phyloP scores from a whole-genome alignment of 64 coral and sea anemone genomes.

The Trachythela sp. region DNA sequence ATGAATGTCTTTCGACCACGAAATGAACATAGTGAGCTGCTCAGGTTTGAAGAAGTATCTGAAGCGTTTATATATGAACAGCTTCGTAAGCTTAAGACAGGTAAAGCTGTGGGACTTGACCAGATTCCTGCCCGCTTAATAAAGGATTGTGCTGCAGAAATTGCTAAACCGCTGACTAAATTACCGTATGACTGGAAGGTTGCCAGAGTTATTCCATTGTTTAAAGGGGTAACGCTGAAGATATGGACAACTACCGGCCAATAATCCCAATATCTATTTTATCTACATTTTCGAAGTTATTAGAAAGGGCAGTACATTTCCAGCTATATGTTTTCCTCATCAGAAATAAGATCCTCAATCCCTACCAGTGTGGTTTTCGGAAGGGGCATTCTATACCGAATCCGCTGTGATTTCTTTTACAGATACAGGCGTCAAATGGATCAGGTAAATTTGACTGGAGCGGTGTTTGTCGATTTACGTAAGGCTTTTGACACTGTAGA shows the following conservation, averaged over 20 bases:
- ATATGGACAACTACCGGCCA: slow-evolving; percentile 34
- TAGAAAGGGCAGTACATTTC: background rate
- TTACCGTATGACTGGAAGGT: background rate
- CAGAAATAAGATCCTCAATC: background rate
- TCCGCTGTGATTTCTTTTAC: background rate
- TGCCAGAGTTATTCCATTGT: too few relatives aligned
- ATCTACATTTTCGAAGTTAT: background rate
- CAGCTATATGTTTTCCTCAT: background rate
- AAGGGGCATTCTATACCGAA: too few relatives aligned
- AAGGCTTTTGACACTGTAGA: too few relatives aligned
- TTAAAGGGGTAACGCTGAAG: background rate
- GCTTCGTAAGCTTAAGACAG: background rate
- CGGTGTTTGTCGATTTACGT: background rate
- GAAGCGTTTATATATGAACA: background rate
- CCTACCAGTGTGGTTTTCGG: background rate
- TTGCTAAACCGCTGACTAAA: background rate
- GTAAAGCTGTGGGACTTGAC: too few relatives aligned
- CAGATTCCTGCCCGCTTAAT: too few relatives aligned
- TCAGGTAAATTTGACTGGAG: background rate
- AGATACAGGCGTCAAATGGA: background rate
- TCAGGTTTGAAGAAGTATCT: background rate
- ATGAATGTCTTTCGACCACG: too few relatives aligned
- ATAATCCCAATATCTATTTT: slow-evolving; percentile 22
- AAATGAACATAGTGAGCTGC: too few relatives aligned
- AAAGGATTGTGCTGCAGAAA: background rate